phyloP scores from a whole-genome alignment of 2,888 invertebrate species.

The Heteromurus nitidus region DNA sequence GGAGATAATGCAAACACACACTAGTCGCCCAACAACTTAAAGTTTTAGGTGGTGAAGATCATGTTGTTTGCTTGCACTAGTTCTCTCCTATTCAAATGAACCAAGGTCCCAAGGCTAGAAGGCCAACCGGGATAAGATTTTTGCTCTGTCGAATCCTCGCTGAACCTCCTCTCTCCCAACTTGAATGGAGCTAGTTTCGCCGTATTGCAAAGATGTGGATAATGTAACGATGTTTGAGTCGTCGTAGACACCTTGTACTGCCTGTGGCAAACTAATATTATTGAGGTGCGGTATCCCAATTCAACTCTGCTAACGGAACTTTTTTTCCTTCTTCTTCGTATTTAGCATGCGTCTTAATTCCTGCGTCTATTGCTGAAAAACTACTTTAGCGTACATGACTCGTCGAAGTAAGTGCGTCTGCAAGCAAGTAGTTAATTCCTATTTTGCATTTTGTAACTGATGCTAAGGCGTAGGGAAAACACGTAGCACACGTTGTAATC shows the following conservation, averaged over 20 bases:
- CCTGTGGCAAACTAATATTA: slow-evolving; percentile 45
- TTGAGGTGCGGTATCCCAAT: slow-evolving; percentile 40
- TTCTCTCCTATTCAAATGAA: slow-evolving; percentile 37
- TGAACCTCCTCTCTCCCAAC: too few species aligned
- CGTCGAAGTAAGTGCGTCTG: slow-evolving; percentile 12
- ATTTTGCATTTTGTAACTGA: too few species aligned
- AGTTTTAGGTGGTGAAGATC: not conserved
- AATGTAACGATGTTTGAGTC: too few species aligned
- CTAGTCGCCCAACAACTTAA: slow-evolving; percentile 14
- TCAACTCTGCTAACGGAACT: slow-evolving; percentile 50
- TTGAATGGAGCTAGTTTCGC: too few species aligned
- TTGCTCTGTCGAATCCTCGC: slow-evolving; percentile 5
- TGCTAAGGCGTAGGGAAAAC: too few species aligned
- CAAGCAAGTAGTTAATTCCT: not conserved
- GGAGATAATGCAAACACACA: slow-evolving; percentile 12
- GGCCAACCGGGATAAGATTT: slow-evolving; percentile 70
- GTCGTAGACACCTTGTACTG: slow-evolving; percentile 31
- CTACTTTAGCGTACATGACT: too few species aligned
- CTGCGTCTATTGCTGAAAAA: slow-evolving; percentile 17
- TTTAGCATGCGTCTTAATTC: slow-evolving; percentile 53
- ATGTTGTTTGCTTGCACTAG: slow-evolving; percentile 5
- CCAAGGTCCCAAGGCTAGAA: slow-evolving; percentile 66
- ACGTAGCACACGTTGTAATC: too few species aligned
- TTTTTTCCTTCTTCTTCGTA: slow-evolving; percentile 32
- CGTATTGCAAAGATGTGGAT: not conserved